Conservation (phyloP, 2,113 vertebrate species). For the Antennarius striatus region DNA sequence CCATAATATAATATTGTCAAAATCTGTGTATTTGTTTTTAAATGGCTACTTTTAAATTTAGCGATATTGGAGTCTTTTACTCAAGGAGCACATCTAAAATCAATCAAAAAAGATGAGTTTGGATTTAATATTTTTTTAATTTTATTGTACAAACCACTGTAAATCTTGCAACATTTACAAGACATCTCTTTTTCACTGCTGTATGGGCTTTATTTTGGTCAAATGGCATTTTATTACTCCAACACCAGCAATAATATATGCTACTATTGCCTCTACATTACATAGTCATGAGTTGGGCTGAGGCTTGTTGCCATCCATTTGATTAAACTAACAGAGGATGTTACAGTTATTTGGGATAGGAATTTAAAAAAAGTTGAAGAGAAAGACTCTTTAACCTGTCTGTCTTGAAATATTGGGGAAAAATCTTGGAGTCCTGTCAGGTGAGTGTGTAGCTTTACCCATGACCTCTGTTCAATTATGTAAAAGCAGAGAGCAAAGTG, state of each 20-base stretch:
- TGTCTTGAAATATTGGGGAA: not conserved
- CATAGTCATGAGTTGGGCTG: not conserved
- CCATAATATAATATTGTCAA: too few relatives aligned
- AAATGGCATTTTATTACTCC: not conserved
- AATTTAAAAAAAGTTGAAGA: not conserved
- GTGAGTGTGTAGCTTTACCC: conserved; percentile 1
- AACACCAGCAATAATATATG: not conserved
- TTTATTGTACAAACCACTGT: too few relatives aligned
- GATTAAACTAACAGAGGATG: conserved; percentile 8
- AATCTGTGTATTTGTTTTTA: too few relatives aligned
- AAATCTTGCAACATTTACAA: too few relatives aligned
- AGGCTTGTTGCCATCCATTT: conserved; percentile 16
- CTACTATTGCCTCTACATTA: not conserved
- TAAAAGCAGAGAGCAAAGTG: conserved; percentile 8
- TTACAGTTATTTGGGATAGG: conserved; percentile 6
- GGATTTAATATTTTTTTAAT: too few relatives aligned
- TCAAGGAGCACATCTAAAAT: too few relatives aligned
- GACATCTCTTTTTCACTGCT: not conserved
- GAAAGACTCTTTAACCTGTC: not conserved
- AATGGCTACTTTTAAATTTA: too few relatives aligned
- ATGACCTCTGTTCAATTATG: conserved; percentile 9
- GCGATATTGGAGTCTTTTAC: too few relatives aligned
- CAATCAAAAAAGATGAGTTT: too few relatives aligned
- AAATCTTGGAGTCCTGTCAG: not conserved
- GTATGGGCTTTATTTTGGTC: conserved; percentile 17